Conservation (phyloP, 2,113 vertebrate genomes). For the Malurus cyaneus region DNA sequence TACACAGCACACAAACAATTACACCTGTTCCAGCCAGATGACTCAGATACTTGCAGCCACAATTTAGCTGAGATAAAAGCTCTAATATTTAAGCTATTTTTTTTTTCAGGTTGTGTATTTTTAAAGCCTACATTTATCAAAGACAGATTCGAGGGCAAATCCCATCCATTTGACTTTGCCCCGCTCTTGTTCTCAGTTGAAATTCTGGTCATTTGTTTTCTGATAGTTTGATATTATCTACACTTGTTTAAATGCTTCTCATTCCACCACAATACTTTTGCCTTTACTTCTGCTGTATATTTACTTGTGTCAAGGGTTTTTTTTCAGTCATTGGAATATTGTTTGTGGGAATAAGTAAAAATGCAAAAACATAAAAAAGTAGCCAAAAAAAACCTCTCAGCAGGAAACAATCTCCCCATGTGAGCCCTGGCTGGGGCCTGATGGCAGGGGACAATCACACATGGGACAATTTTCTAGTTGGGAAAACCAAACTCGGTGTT, state of each 20-base stretch:
- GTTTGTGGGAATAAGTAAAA: not conserved
- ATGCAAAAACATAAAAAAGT: not conserved
- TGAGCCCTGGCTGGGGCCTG: not conserved
- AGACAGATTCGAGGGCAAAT: slow-evolving; percentile 8
- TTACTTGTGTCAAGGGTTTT: not conserved
- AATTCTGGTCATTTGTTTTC: slow-evolving; percentile 8
- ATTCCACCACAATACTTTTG: not conserved
- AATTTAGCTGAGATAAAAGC: slow-evolving; percentile 19
- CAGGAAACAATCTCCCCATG: not conserved
- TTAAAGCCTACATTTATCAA: slow-evolving; percentile 5
- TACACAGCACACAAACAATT: not conserved
- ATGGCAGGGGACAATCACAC: not conserved
- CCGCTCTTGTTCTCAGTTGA: not conserved
- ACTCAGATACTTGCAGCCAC: slow-evolving; percentile 10
- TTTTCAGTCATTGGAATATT: not conserved
- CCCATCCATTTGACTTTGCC: not conserved
- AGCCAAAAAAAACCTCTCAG: not conserved
- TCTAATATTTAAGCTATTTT: not conserved
- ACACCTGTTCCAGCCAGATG: slow-evolving; percentile 10
- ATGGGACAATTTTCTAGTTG: accelerated
- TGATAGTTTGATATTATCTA: not conserved
- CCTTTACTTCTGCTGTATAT: not conserved
- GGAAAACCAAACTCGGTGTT: not conserved
- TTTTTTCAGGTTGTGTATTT: slow-evolving; percentile 1
- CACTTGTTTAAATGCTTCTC: not conserved